phyloP scores from a whole-genome alignment of 2,888 invertebrate species.

The Nysson spinosus region DNA sequence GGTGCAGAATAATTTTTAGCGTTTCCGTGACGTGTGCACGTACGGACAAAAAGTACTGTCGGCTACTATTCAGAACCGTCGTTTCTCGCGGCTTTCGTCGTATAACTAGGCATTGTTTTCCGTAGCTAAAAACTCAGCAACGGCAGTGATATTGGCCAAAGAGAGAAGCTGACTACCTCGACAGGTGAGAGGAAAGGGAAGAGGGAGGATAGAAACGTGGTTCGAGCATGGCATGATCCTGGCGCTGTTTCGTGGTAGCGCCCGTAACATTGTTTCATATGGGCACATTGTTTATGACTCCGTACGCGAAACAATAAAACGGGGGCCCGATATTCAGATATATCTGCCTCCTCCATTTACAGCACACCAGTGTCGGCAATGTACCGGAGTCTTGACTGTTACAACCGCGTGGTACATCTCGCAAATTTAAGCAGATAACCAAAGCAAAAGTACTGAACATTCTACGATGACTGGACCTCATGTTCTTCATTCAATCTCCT shows the following conservation, averaged over 20 bases:
- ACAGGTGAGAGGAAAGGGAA: conserved; percentile 12
- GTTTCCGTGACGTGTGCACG: conserved; percentile 12
- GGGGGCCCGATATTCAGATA: conserved; percentile 35
- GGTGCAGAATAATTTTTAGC: conserved; percentile 44
- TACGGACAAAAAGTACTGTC: conserved; percentile 12
- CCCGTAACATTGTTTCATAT: conserved; percentile 55
- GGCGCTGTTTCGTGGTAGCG: conserved; percentile 36
- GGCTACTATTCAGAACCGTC: conserved; percentile 20
- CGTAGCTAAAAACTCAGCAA: conserved; percentile 27
- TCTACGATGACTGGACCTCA: conserved; percentile 13
- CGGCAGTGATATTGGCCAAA: conserved; percentile 24
- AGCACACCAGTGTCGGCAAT: too few species aligned
- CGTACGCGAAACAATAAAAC: conserved; percentile 47
- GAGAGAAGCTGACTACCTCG: conserved; percentile 21
- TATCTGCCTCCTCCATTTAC: conserved; percentile 33
- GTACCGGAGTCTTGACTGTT: conserved; percentile 35
- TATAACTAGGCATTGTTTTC: conserved; percentile 44
- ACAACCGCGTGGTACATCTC: too few species aligned
- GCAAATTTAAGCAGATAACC: too few species aligned
- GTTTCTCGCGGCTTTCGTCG: conserved; percentile 36
- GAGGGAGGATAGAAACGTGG: conserved; percentile 26
- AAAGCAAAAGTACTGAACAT: conserved; percentile 3
- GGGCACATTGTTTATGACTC: conserved; percentile 57
- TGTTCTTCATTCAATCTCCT: conserved; percentile 17
- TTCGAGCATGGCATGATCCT: conserved; percentile 33